These are phyloP conservation scores for Colossoma macropomum DNA, from an alignment of 2,113 vertebrate species.

Conservation along the genomic window DNA sequence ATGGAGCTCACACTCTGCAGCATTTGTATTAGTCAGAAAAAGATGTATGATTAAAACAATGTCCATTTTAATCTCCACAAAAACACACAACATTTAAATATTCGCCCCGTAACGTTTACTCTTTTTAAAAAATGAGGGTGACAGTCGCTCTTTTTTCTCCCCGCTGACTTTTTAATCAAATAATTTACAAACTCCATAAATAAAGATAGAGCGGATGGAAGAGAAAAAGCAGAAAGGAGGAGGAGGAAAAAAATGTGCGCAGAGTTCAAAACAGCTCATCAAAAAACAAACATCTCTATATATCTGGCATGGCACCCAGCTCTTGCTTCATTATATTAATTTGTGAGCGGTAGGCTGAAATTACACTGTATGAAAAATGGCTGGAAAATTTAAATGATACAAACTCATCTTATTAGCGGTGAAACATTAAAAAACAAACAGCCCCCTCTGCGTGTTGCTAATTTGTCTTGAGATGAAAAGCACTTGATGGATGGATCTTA, in stretches of 20 bases:
- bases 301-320: constrained; percentile 93
- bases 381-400: constrained; percentile 99
- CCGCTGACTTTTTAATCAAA: constrained; percentile 81
- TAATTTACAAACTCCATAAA: constrained; percentile 84
- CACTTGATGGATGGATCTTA: constrained; percentile 96
- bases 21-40: constrained; percentile 72
- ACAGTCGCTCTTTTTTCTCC: constrained; percentile 63
- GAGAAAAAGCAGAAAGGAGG: constrained; percentile 73
- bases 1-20: constrained; percentile 66
- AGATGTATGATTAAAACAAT: constrained; percentile 73
- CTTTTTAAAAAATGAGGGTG: constrained; percentile 75
- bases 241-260: constrained; percentile 71
- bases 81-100: constrained; percentile 71
- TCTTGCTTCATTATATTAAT: constrained; percentile 99
- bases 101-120: constrained; percentile 71
- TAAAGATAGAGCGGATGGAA: constrained; percentile 75
- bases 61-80: constrained; percentile 77
- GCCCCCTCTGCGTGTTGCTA: constrained; percentile 85
- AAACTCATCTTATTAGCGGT: constrained; percentile 99
- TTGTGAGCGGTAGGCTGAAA: constrained; percentile 96
- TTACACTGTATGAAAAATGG: constrained; percentile 98
- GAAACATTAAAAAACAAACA: constrained; percentile 99
- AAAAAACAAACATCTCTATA: constrained; percentile 91
- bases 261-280: constrained; percentile 84
- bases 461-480: constrained; percentile 94